These are phyloP conservation scores for Drosophila robusta DNA, from an alignment of 2,888 invertebrate species.

Conservation along the genomic window DNA sequence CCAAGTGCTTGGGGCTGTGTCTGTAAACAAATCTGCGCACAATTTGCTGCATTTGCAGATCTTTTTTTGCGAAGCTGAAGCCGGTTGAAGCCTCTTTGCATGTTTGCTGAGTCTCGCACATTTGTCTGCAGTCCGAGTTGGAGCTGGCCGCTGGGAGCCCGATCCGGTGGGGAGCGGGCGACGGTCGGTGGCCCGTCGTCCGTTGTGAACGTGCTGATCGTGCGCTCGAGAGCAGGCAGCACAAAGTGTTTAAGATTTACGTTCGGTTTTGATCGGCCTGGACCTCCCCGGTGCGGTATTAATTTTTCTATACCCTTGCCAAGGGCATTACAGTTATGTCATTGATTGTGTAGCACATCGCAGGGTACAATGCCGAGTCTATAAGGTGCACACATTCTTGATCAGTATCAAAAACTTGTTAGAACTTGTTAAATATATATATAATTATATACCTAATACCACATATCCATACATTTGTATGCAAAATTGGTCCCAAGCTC, in stretches of 20 bases:
- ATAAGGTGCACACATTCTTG: too few relatives aligned
- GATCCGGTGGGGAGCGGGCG: slow-evolving; percentile 11
- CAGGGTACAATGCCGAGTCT: too few relatives aligned
- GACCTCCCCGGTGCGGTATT: slow-evolving; percentile 84
- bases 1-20: slow-evolving; percentile 45
- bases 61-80: slow-evolving; percentile 41
- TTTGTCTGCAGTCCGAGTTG: slow-evolving; percentile 39
- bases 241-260: slow-evolving; percentile 80
- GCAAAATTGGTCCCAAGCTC: too few relatives aligned
- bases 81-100: slow-evolving; percentile 44
- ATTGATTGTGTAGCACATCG: neutral
- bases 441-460: too few relatives aligned
- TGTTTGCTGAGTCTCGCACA: slow-evolving; percentile 72
- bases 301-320: slow-evolving; percentile 47
- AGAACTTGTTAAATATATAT: too few relatives aligned
- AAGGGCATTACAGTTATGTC: neutral
- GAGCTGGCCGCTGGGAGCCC: slow-evolving; percentile 1
- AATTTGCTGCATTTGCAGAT: slow-evolving; percentile 79
- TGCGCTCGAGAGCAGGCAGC: slow-evolving; percentile 63
- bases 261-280: slow-evolving; percentile 82
- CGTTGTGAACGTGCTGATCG: slow-evolving; percentile 82
- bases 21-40: slow-evolving; percentile 77
- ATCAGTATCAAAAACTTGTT: too few relatives aligned
- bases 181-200: slow-evolving; percentile 21
- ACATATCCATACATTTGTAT: too few relatives aligned